Evolutionary conservation across 2,888 invertebrate species (phyloP), one percentile per base, ranked within the genome.

Genomic region (Aelia acuminata): DNA sequence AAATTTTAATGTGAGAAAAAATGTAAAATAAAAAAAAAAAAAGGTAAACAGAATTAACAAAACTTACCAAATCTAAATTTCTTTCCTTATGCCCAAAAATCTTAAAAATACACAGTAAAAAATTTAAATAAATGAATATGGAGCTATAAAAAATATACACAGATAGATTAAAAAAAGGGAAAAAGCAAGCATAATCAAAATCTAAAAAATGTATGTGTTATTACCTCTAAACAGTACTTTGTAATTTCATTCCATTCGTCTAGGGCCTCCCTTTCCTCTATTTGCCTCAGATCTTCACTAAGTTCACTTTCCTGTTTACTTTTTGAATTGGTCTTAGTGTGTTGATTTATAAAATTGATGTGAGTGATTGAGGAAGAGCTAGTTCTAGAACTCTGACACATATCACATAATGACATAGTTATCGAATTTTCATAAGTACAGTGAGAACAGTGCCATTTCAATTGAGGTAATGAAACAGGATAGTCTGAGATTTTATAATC

Each of bases 231-330:
- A 92, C 98, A 98, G 92, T 97, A 98, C 88, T 96, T 95, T 84
- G 98, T 95, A 89, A 98, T 98, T 91, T 97, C 96, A 91, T 97
- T 96, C 97, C 98, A 98, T 92, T 97, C 96, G 91, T 97, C 96
- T 92, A 96, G 94, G 10, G 98, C 98, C 92, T 97, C 96, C 90
- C 95, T 95, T 92, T 98, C 98, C 91, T 98, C 98, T 84, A 96
- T 94, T 88, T 96, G 94, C 0, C 97, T 93, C 85, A 97, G 92
- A 89, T 97, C 96, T 91, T 97, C 97, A 95, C 97, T 96, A 8
- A 96, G 94, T 80, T 96, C 95, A 91, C 96, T 96, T 91, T 96
- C 96, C 89, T 86, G 90, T 53, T 88, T 90, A n/a, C 85, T 85
- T 88, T 86, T 90, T 26, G 89, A 89, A 26, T 84, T 75, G 11